Base-by-base conservation (phyloP, 2,888 invertebrate genomes). In the Drosophila robusta region DNA sequence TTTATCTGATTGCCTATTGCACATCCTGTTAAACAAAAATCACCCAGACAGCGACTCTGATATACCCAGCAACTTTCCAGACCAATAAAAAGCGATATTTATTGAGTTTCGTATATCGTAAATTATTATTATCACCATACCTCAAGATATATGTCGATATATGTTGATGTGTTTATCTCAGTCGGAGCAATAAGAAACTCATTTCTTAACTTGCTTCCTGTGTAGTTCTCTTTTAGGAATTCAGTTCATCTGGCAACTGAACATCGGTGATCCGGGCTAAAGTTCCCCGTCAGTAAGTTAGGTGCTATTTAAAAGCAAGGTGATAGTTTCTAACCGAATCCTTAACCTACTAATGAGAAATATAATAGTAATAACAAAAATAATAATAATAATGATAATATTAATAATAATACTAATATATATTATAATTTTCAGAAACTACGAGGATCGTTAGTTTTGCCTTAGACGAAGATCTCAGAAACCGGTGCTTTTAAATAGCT, bases 1-100 rank as follows among this genome's bases (percentile, higher is more conserved):
- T 7, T 56, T 41, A 41, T 56, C 46, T 46, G 67, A 67, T 67
- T 65, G 66, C 64, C 66, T 67, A 67, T 67, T 67, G 56, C 65
- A 46, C 34, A 65, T 67, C 67, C 65, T 65, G 65, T 50, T 64
- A 50, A 26, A 50, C 49, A 44, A 9, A 61, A 41, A 16, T 29
- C 41, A 29, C 14, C 9, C 18, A 47, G 3, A 36, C n/a, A 24
- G 3, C 36, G 14, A 3, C 11, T 16, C 50, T 4, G 4, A 11
- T 9, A 45, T 34, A n/a, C 39, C 9, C 9, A 34, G 11, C 11
- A 9, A n/a, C 18, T 49, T 44, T 36, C 9, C 12, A 32, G 24
- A n/a, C 22, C 38, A 18, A 62, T 51, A 51, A 45, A 64, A 46
- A 9, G 6, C 18, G 7, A 11, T 32, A 39, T 34, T 42, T 47